A percentile compares a stretch with the other conserved stretches of the same genome.
Evolutionary conservation across 2,113 vertebrate species (phyloP).

Genomic region (Oncorhynchus masou): DNA sequence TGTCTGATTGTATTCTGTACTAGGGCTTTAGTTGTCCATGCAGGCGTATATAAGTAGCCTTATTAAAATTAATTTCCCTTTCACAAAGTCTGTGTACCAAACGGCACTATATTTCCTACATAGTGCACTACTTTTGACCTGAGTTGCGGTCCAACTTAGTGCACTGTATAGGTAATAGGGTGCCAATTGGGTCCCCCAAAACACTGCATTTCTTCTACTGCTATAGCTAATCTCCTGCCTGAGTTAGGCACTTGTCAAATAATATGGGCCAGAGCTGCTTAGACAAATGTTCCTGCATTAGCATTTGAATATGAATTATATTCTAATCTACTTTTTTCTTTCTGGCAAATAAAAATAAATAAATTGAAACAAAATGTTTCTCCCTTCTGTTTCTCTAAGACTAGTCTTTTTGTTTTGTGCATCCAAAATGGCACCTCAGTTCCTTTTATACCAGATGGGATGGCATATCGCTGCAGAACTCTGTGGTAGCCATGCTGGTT

Average conservation of each 20-base stretch:
- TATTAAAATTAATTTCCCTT: not conserved
- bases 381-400: slow-evolving; percentile 49
- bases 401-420: slow-evolving; percentile 38
- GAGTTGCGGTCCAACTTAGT: slow-evolving; percentile 11
- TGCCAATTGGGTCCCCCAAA: not conserved
- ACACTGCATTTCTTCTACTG: slow-evolving; percentile 27
- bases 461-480: no score
- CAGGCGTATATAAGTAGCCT: not conserved
- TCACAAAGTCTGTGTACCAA: not conserved
- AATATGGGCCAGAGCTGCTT: slow-evolving; percentile 47
- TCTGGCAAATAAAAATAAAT: slow-evolving; percentile 47
- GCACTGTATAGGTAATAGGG: not conserved
- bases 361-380: slow-evolving; percentile 59
- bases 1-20: not conserved
- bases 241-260: slow-evolving; percentile 53
- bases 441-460: no score
- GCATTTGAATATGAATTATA: slow-evolving; percentile 64
- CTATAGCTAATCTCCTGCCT: slow-evolving; percentile 49
- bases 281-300: slow-evolving; percentile 58
- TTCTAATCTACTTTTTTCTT: slow-evolving; percentile 50
- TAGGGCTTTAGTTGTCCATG: not conserved
- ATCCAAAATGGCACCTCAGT: no score
- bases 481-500: no score
- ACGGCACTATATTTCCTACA: no score
- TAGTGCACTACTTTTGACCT: not conserved